Evolutionary conservation across 1,140 invertebrate species (phyloP), one percentile per base, ranked within the genome.

Genomic region (Parasteatoda tepidariorum): DNA sequence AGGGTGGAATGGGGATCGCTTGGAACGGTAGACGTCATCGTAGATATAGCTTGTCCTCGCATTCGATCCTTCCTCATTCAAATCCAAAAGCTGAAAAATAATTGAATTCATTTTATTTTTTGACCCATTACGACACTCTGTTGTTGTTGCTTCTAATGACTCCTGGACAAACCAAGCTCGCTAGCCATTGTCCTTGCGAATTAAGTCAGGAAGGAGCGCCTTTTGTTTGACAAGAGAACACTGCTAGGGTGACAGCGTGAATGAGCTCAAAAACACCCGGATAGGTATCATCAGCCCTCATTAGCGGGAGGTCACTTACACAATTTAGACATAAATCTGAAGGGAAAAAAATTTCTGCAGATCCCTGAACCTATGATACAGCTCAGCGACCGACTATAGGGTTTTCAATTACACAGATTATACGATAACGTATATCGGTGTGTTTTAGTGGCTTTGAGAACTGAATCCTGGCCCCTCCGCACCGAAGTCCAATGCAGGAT

Each of bases 21-120:
- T 78, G 0, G 74, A 66, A 31, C 74, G 61, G 7, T 66, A 9
- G 15, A 78, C 74, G 24, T 78, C 74, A 2, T 78, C 74, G 38
- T 78, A 78, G 24, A 33, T 28, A 41, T 66, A 78, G 15, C 48
- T 66, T 30, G 64, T 59, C 31, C 74, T 30, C 0, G 15, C 34
- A 2, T 24, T 54, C 28, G 9, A 13, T 38, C 61, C 71, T 9
- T 15, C 24, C 3, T 78, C 74, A 18, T 64, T 64, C 61, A 64
- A 15, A 11, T 78, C 74, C 41, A 78, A 9, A 38, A 78, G 34
- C 74, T 66, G 57, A 7, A 30, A 78, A 55, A 22, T 18, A 33
- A 33, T 24, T 59, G 15, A 59, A n/a, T 0, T 2, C 24, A n/a
- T 59, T 59, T 59, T 59, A 59, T 59, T 18, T 22, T 18, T 18